Evolutionary conservation across 2,797 vertebrate species (phyloP).

Genomic region (Acipenser transmontanus): DNA sequence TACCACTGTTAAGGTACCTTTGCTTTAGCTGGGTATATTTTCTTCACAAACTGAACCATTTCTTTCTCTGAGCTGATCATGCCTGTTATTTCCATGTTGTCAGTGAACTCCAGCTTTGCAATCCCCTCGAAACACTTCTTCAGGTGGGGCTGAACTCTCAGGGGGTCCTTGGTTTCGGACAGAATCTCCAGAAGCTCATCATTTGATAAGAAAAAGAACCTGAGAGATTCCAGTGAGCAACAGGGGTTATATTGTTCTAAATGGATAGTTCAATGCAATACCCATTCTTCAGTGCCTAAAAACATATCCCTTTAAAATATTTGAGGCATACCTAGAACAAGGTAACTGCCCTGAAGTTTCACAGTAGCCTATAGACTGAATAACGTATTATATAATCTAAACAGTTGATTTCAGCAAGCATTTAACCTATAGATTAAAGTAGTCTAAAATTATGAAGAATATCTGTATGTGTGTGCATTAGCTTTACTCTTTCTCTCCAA

Average conservation of each 20-base stretch:
- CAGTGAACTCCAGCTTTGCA: conserved; percentile 75
- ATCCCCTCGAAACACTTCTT: conserved; percentile 96
- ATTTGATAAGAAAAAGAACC: conserved; percentile 91
- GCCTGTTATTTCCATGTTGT: conserved; percentile 67
- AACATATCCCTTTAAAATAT: too few relatives aligned
- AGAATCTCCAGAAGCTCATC: conserved; percentile 89
- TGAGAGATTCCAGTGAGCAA: conserved; percentile 29
- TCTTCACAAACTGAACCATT: conserved; percentile 65
- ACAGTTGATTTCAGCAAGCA: too few relatives aligned
- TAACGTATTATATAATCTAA: too few relatives aligned
- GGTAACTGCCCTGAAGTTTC: too few relatives aligned
- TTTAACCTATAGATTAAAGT: too few relatives aligned
- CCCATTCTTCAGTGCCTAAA: not conserved
- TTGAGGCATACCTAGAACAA: too few relatives aligned
- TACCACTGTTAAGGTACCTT: conserved; percentile 54
- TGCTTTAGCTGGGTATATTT: conserved; percentile 70
- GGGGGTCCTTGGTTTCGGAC: conserved; percentile 87
- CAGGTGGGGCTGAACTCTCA: conserved; percentile 83
- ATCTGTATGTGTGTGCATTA: too few relatives aligned
- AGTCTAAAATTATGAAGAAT: too few relatives aligned
- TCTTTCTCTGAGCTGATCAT: conserved; percentile 92
- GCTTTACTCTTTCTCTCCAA: too few relatives aligned
- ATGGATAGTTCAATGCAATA: not conserved
- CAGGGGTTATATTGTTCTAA: not conserved
- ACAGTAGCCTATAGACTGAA: too few relatives aligned